Conservation (phyloP, 2,888 invertebrate species). For the Patella caerulea region DNA sequence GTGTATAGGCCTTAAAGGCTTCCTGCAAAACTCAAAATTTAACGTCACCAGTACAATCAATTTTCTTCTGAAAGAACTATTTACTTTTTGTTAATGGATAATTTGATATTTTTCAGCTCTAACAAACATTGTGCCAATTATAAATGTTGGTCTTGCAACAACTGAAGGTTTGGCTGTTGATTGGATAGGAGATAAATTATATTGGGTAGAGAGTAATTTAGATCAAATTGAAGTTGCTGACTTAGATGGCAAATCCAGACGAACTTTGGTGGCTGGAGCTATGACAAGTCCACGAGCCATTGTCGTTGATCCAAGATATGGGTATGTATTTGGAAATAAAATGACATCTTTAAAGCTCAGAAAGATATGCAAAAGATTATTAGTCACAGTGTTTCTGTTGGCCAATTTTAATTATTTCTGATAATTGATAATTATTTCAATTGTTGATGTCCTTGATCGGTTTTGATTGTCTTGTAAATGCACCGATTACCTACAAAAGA, state of each 20-base stretch:
- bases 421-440: too few species aligned
- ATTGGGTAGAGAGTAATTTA: slow-evolving; percentile 74
- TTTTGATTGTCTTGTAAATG: too few species aligned
- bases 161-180: slow-evolving; percentile 80
- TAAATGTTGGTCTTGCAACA: slow-evolving; percentile 86
- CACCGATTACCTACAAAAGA: too few species aligned
- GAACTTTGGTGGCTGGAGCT: slow-evolving; percentile 85
- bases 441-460: too few species aligned
- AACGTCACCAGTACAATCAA: too few species aligned
- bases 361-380: background rate
- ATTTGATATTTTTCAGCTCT: slow-evolving; percentile 55
- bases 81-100: background rate
- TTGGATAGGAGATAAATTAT: slow-evolving; percentile 73
- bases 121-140: slow-evolving; percentile 84
- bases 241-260: slow-evolving; percentile 77
- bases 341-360: too few species aligned
- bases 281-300: slow-evolving; percentile 90
- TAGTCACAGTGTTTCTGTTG: background rate
- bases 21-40: background rate
- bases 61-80: too few species aligned
- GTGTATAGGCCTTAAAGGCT: background rate
- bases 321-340: slow-evolving; percentile 72
- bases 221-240: slow-evolving; percentile 73
- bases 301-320: slow-evolving; percentile 85
- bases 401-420: too few species aligned